Conservation (phyloP, 2,888 invertebrate species). For the Dicyrtoma fusca region DNA sequence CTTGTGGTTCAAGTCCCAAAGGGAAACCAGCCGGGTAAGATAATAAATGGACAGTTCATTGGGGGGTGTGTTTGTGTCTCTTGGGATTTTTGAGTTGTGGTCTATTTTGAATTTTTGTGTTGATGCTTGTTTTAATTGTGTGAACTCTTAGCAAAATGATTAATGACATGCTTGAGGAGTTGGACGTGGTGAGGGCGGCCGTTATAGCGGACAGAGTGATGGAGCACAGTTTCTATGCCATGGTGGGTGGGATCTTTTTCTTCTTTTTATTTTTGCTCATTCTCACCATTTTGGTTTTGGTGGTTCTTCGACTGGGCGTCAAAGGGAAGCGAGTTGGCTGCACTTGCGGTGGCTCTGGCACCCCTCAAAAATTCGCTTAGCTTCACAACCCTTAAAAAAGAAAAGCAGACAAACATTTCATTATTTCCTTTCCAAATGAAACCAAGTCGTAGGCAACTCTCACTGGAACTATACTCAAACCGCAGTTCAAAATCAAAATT, state of each 20-base stretch:
- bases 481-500: too few species aligned
- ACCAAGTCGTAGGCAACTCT: too few species aligned
- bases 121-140: conserved; percentile 4
- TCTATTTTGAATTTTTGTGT: not conserved
- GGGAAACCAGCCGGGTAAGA: conserved; percentile 7
- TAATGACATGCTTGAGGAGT: conserved; percentile 37
- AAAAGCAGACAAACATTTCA: not conserved
- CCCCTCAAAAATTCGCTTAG: conserved; percentile 36
- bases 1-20: not conserved
- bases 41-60: not conserved
- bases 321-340: conserved; percentile 29
- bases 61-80: too few species aligned
- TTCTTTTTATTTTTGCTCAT: conserved; percentile 17
- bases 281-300: conserved; percentile 25
- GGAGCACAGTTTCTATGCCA: conserved; percentile 9
- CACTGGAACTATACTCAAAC: too few species aligned
- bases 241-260: conserved; percentile 12
- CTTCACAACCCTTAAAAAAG: not conserved
- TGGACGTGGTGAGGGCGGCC: conserved; percentile 29
- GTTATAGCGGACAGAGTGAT: conserved; percentile 27
- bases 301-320: conserved; percentile 5
- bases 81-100: too few species aligned
- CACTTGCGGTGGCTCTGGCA: conserved; percentile 12
- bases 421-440: not conserved
- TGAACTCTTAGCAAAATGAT: conserved; percentile 28